Conservation (phyloP, 2,888 invertebrate genomes). For the Xanthorhoe designata region DNA sequence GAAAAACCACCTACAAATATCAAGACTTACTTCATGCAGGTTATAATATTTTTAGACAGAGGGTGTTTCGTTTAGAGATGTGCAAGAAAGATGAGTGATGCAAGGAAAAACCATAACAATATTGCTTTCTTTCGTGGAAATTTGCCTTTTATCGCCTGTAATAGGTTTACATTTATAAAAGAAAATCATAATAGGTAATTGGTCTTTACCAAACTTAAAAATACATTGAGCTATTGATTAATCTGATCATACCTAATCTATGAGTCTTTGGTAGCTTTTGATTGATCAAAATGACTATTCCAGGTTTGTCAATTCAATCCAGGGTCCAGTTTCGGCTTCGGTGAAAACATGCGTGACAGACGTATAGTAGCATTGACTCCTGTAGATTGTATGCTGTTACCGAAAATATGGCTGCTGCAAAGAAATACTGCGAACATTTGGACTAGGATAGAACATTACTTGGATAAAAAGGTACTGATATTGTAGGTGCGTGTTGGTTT, state of each 20-base stretch:
- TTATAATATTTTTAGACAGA: background rate
- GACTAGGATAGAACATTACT: constrained; percentile 86
- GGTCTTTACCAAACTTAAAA: no score
- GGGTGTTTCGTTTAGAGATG: background rate
- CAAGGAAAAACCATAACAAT: no score
- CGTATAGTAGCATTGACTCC: constrained; percentile 87
- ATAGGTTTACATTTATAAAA: no score
- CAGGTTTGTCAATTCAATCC: constrained; percentile 85
- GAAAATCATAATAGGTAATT: no score
- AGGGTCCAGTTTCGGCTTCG: constrained; percentile 89
- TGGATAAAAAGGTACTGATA: constrained; percentile 81
- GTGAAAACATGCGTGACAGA: constrained; percentile 88
- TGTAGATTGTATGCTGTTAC: constrained; percentile 88
- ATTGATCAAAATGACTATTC: background rate
- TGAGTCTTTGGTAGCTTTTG: no score
- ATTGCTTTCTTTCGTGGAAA: no score
- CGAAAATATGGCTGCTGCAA: constrained; percentile 89
- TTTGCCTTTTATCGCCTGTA: no score
- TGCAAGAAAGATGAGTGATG: no score
- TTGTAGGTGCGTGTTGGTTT: no score
- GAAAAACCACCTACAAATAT: constrained; percentile 48
- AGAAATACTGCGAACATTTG: constrained; percentile 88
- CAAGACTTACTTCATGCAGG: constrained; percentile 78
- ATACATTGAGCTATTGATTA: no score
- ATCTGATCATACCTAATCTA: no score